Percentiles rank a stretch among this genome's conserved stretches.
Conservation (phyloP, 1,140 invertebrate genomes). For the Drosophila malerkotliana region DNA sequence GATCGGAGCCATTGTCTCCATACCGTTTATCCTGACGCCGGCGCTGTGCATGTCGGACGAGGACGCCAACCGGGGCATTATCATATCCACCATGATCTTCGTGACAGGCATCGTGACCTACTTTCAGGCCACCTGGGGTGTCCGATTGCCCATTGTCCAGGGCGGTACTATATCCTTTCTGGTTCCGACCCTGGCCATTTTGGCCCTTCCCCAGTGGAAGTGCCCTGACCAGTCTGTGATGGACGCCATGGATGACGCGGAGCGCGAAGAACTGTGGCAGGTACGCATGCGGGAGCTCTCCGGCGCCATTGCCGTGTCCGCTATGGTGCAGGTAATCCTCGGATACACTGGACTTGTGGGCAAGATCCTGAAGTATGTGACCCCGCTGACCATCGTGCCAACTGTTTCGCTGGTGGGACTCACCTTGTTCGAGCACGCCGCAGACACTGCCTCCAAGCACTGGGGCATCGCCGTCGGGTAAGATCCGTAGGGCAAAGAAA, state of each 20-base stretch:
- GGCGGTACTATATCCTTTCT: constrained; percentile 94
- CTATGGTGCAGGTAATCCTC: constrained; percentile 90
- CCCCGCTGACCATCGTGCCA: constrained; percentile 92
- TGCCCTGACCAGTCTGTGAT: constrained; percentile 87
- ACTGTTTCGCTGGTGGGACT: constrained; percentile 92
- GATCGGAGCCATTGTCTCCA: constrained; percentile 93
- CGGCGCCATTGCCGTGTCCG: constrained; percentile 93
- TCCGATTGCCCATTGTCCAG: constrained; percentile 87
- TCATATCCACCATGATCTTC: constrained; percentile 95
- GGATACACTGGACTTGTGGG: constrained; percentile 90
- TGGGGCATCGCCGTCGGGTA: constrained; percentile 92
- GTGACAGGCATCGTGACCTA: constrained; percentile 93
- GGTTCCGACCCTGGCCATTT: constrained; percentile 92
- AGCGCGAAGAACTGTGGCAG: constrained; percentile 89
- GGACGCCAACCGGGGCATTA: constrained; percentile 90
- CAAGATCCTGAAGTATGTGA: constrained; percentile 89
- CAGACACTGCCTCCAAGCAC: constrained; percentile 89
- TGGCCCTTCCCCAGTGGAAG: constrained; percentile 90
- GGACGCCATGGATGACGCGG: constrained; percentile 85
- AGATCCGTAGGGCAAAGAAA: constrained; percentile 49
- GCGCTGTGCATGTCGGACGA: constrained; percentile 92
- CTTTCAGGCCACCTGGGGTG: constrained; percentile 92
- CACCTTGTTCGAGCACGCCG: constrained; percentile 91
- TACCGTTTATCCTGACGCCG: constrained; percentile 92
- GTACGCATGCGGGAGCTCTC: constrained; percentile 92